Evolutionary conservation across 2,888 invertebrate genomes (phyloP), one percentile per base, ranked within the genome.

Genomic region (Bellardia bayeri): DNA sequence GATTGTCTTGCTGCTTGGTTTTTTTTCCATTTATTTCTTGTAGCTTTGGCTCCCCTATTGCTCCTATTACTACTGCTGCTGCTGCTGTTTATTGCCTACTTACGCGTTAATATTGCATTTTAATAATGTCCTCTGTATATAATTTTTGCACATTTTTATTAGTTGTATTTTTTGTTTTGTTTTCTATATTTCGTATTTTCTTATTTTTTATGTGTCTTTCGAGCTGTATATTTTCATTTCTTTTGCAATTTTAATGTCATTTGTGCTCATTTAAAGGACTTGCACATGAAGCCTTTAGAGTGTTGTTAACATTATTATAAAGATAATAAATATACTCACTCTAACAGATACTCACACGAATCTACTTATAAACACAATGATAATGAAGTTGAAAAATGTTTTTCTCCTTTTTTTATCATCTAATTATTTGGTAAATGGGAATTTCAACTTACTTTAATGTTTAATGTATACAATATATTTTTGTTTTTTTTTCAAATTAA

Each of bases 41-140:
- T 42, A 54, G 54, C 64, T 64, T n/a, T 71, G 40, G 16, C 61
- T 63, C 3, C 30, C 37, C 37, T 40, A 51, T 30, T 5, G 30
- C 11, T 56, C n/a, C n/a, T 54, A 14, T 49, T 63, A 37, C 63
- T 63, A 7, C 54, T 42, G 7, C n/a, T 76, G 37, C 74, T 66
- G 63, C 78, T 86, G 76, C 66, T 72, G 58, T 87, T 87, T 87
- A 85, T 85, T 87, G 82, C 87, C 87, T 87, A 87, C 85, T 87
- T 85, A 79, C 85, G 87, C 85, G 82, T 87, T 87, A 87, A 87
- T 87, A 87, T 87, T 87, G 87, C 85, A 87, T 87, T 87, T 87
- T 87, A 87, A 87, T 85, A 87, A 82, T 87, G 84, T 85, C 85
- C 82, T 87, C 74, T 79, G 74, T 79, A 87, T 82, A 85, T 71